Percentiles rank a stretch among this genome's conserved stretches.
These are phyloP conservation scores for Papilio protenor DNA, from an alignment of 2,888 invertebrate genomes.

Conservation along the genomic window DNA sequence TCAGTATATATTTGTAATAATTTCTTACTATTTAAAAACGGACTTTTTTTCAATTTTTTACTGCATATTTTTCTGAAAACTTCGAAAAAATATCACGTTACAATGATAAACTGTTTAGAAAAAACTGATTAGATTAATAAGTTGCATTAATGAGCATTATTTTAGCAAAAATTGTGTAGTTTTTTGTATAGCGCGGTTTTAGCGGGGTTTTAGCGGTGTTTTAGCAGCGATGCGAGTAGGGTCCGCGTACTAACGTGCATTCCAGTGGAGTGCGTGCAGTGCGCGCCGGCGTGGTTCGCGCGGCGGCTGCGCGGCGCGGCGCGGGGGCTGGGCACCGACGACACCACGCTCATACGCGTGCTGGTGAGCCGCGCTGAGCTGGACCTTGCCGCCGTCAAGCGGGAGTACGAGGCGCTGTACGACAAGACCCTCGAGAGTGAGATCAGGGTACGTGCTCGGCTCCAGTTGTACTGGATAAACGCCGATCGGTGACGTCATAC, in stretches of 20 bases:
- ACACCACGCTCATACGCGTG: conserved; percentile 88
- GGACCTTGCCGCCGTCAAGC: conserved; percentile 88
- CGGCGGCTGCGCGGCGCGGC: conserved; percentile 86
- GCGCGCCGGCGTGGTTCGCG: conserved; percentile 88
- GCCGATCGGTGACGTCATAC: background rate
- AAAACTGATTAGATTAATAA: too few relatives aligned
- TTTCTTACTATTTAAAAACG: background rate
- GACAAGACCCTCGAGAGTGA: conserved; percentile 88
- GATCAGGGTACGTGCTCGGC: conserved; percentile 81
- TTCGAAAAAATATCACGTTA: too few relatives aligned
- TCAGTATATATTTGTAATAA: conserved; percentile 57
- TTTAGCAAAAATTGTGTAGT: background rate
- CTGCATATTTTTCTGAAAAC: background rate
- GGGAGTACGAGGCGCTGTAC: conserved; percentile 88
- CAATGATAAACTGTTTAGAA: too few relatives aligned
- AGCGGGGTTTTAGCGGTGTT: too few relatives aligned
- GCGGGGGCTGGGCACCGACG: conserved; percentile 89
- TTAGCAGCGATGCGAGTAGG: background rate
- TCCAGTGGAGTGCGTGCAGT: conserved; percentile 89
- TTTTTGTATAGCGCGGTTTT: conserved; percentile 4
- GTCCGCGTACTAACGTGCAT: conserved; percentile 43
- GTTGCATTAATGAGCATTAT: background rate
- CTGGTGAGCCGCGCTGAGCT: conserved; percentile 88
- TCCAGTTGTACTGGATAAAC: background rate
- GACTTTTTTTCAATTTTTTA: background rate